phyloP scores from a whole-genome alignment of 2,113 vertebrate species.

The Seriola rivoliana region DNA sequence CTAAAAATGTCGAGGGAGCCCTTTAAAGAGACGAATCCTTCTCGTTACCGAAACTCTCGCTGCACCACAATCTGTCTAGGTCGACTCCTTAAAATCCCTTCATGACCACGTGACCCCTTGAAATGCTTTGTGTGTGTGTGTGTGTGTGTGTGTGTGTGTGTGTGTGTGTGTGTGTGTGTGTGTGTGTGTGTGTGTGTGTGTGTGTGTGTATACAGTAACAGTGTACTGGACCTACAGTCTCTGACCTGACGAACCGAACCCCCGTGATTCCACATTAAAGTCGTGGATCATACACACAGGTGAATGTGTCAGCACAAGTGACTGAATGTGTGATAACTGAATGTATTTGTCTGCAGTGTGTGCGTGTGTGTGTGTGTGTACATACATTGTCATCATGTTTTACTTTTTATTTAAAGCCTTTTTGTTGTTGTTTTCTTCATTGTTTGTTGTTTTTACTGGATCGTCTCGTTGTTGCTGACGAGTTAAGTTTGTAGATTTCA shows the following conservation, averaged over 20 bases:
- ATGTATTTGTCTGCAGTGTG: conserved; percentile 54
- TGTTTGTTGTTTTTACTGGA: conserved; percentile 84
- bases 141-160: conserved; percentile 14
- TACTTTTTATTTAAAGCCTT: conserved; percentile 36
- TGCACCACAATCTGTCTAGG: not conserved
- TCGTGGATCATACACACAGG: conserved; percentile 11
- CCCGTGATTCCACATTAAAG: conserved; percentile 71
- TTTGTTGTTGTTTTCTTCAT: not conserved
- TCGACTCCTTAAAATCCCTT: conserved; percentile 10
- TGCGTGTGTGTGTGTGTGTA: conserved; percentile 9
- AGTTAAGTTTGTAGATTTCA: conserved; percentile 26
- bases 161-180: conserved; percentile 11
- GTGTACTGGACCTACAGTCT: conserved; percentile 82
- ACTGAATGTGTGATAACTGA: conserved; percentile 54
- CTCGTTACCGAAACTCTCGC: not conserved
- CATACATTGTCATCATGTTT: conserved; percentile 9
- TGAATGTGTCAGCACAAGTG: conserved; percentile 27
- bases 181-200: conserved; percentile 12
- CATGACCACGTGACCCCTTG: conserved; percentile 17
- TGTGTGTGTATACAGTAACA: conserved; percentile 59
- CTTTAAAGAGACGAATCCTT: not conserved
- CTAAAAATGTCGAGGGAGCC: not conserved
- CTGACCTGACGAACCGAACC: conserved; percentile 83
- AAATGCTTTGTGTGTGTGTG: conserved; percentile 72
- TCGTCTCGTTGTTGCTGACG: conserved; percentile 80